phyloP scores from a whole-genome alignment of 2,888 invertebrate genomes.

The Orthosia incerta region DNA sequence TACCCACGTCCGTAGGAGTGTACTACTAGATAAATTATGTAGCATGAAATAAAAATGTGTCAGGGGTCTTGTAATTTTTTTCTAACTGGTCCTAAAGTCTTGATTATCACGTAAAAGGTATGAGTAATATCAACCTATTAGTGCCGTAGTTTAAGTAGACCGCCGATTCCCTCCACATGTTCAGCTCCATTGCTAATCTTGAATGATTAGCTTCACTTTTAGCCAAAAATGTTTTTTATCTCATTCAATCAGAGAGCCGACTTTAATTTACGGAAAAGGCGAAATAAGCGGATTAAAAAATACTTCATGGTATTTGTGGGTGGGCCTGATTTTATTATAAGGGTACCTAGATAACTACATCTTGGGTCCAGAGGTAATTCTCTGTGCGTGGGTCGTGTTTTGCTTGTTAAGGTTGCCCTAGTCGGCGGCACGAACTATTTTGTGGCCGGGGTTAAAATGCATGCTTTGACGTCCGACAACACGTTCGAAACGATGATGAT shows the following conservation, averaged over 20 bases:
- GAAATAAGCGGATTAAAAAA: slow-evolving; percentile 43
- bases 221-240: slow-evolving; percentile 51
- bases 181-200: slow-evolving; percentile 43
- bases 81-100: neutral
- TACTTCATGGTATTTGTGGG: slow-evolving; percentile 3
- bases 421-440: no score
- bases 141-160: slow-evolving; percentile 18
- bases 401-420: neutral
- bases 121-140: slow-evolving; percentile 4
- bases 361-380: slow-evolving; percentile 1
- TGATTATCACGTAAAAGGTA: neutral
- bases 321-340: slow-evolving; percentile 11
- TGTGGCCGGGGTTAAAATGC: no score
- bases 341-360: neutral
- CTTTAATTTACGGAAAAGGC: slow-evolving; percentile 52
- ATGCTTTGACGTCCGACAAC: no score
- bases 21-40: no score
- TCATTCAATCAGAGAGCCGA: slow-evolving; percentile 35
- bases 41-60: no score
- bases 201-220: slow-evolving; percentile 52
- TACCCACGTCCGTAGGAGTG: no score
- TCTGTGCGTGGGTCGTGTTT: neutral
- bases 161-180: slow-evolving; percentile 20
- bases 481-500: no score
- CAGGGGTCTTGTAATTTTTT: no score